Evolutionary conservation across 2,888 invertebrate species (phyloP).

Genomic region (Meiosimyza platycephala): DNA sequence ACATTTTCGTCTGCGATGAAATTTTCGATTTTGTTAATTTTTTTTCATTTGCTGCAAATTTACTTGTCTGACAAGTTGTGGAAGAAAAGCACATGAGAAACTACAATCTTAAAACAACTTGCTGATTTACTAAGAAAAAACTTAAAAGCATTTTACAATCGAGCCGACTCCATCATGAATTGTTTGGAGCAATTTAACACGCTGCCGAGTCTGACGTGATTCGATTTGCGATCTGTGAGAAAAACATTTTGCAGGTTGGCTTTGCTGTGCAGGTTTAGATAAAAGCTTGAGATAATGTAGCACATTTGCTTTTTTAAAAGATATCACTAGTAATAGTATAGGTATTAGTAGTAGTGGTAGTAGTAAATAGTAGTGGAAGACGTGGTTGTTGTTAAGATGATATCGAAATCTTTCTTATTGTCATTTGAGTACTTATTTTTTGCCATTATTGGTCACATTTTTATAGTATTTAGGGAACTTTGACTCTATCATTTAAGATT

Average conservation of each 20-base stretch:
- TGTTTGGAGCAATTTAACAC: conserved; percentile 36
- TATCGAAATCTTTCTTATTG: no score
- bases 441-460: no score
- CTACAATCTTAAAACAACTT: conserved; percentile 13
- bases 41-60: conserved; percentile 23
- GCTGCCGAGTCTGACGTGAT: conserved; percentile 31
- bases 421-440: no score
- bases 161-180: conserved; percentile 33
- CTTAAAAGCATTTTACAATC: conserved; percentile 40
- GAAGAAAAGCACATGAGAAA: conserved; percentile 29
- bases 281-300: conserved; percentile 31
- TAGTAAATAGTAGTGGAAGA: no score
- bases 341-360: no score
- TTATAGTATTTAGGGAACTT: no score
- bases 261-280: conserved; percentile 27
- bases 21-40: conserved; percentile 20
- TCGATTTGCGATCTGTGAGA: conserved; percentile 36
- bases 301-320: conserved; percentile 8
- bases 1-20: conserved; percentile 31
- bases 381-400: no score
- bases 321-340: no score
- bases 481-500: no score
- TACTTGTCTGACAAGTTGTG: conserved; percentile 36
- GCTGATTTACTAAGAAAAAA: conserved; percentile 35
- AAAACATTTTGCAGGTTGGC: conserved; percentile 25